Evolutionary conservation across 2,797 vertebrate species (phyloP).

Genomic region (Clamator glandarius): DNA sequence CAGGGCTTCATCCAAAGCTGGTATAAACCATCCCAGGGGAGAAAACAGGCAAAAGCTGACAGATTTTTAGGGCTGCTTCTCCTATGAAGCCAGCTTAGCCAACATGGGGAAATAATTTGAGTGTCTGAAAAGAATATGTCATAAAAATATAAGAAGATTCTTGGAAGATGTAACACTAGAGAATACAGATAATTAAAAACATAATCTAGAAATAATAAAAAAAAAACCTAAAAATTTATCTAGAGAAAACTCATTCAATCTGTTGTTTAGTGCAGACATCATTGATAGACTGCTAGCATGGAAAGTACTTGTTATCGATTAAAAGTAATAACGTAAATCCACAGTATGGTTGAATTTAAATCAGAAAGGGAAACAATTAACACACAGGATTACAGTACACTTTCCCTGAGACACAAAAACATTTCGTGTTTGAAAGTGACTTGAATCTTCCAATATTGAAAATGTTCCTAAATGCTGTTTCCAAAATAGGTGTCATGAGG

Average conservation of each 20-base stretch:
- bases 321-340: conserved; percentile 23
- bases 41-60: not conserved
- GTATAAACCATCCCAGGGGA: not conserved
- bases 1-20: not conserved
- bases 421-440: not conserved
- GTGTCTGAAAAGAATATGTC: not conserved
- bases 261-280: not conserved
- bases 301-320: not conserved
- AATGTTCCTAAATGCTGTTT: conserved; percentile 51
- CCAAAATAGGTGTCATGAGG: conserved; percentile 60
- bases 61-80: not conserved
- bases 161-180: not conserved
- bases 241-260: not conserved
- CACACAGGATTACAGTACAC: not conserved
- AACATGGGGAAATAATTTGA: not conserved
- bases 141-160: not conserved
- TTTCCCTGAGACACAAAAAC: not conserved
- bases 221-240: not conserved
- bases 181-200: not conserved
- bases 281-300: not conserved
- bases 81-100: not conserved
- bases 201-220: not conserved
- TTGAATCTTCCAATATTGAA: conserved; percentile 58
- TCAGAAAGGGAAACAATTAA: conserved; percentile 26
- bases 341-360: conserved; percentile 36